These are phyloP conservation scores for Scalopus aquaticus DNA, from an alignment of 2,113 vertebrate species.

Conservation along the genomic window DNA sequence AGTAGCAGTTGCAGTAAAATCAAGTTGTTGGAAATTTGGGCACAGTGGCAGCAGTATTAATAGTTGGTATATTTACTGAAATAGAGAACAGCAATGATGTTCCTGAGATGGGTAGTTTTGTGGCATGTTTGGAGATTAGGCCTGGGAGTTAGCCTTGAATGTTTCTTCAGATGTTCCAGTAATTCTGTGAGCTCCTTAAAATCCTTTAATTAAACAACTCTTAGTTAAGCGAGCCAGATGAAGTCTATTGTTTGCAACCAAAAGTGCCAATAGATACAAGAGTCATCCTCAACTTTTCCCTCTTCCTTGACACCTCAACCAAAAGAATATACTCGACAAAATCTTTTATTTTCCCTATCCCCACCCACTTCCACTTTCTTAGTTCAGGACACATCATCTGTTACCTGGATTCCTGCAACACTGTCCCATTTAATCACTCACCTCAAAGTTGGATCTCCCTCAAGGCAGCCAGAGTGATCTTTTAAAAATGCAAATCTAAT, in stretches of 20 bases:
- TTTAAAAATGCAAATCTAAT: neutral
- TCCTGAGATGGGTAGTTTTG: neutral
- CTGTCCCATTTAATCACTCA: neutral
- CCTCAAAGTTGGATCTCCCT: neutral
- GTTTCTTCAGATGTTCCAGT: neutral
- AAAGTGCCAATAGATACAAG: neutral
- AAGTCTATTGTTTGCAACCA: neutral
- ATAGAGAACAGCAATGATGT: neutral
- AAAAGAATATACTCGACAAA: neutral
- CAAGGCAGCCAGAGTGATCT: neutral
- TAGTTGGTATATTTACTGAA: neutral
- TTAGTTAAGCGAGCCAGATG: neutral
- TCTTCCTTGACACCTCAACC: neutral
- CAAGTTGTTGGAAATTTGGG: neutral
- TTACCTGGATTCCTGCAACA: neutral
- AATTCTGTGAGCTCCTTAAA: neutral
- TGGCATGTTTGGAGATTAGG: neutral
- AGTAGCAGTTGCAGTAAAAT: neutral
- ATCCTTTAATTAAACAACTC: neutral
- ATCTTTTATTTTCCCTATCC: neutral
- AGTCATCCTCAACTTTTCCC: neutral
- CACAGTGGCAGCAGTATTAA: neutral
- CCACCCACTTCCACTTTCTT: neutral
- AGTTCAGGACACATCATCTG: neutral
- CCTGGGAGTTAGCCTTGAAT: neutral